Base-by-base conservation (phyloP, 2,888 invertebrate species). In the Tigriopus californicus region DNA sequence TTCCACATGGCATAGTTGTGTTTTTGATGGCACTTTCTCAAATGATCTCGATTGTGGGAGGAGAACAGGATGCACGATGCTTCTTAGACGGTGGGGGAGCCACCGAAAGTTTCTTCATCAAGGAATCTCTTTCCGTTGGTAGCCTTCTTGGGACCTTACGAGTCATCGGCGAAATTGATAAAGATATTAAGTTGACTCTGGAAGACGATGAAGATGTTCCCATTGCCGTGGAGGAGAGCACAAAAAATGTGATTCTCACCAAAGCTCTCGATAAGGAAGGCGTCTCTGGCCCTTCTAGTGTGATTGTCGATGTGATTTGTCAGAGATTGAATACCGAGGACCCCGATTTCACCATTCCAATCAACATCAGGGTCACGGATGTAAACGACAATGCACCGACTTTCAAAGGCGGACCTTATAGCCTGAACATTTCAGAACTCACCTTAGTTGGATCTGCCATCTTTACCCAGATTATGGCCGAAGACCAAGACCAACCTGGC, bases 21-120 rank as follows among this genome's bases (percentile, higher is more conserved):
- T 33, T 33, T 33, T 33, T 33, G 33, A 33, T 33, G 33, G 33
- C 33, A 33, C 33, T 33, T 33, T 33, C 33, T 33, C 33, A 33
- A 33, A 33, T 33, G 4, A 33, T 33, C 4, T 33, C 33, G 33
- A 33, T 33, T 33, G 33, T 33, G 33, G 33, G 33, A 33, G 33
- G 33, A 33, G 33, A 33, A 33, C 33, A 33, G 78, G 89, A 90
- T 74, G 85, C 85, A 67, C 78, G 89, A 67, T 91, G 91, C 70
- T 91, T 85, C 72, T 74, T 91, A 69, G 85, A 87, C 74, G 86
- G 83, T 67, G 90, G 90, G 42, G 87, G 87, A 51, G 87, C 90
- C 1, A 87, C 88, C 55, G 89, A 88, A 70, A 89, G 84, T 70
- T 86, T 91, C 71, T 84, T 88, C 70, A 85, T 90, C 66, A 82